Percentiles rank a stretch among this genome's conserved stretches.
Evolutionary conservation across 1,140 invertebrate species (phyloP).

Genomic region (Drosophila jambulina): DNA sequence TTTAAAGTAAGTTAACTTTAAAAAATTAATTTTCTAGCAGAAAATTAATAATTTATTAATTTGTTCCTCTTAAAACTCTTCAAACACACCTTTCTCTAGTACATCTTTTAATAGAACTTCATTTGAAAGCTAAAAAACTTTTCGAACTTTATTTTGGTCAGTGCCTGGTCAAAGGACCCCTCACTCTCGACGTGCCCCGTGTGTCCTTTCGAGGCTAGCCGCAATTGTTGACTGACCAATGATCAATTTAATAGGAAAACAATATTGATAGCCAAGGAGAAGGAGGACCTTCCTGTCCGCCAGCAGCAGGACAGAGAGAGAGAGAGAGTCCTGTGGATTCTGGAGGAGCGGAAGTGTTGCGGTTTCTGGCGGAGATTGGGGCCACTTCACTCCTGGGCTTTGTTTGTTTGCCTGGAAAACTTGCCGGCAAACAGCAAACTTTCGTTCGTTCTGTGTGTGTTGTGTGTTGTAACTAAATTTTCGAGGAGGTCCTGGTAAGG

Average conservation of each 20-base stretch:
- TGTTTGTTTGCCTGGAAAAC: slow-evolving; percentile 65
- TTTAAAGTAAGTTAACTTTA: too few species aligned
- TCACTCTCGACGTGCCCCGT: background rate
- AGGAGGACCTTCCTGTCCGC: background rate
- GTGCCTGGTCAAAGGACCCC: slow-evolving; percentile 32
- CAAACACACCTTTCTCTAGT: too few species aligned
- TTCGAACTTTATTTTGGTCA: background rate
- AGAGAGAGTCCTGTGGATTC: background rate
- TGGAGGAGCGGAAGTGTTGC: slow-evolving; percentile 64
- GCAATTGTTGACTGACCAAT: slow-evolving; percentile 81
- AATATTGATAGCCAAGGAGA: slow-evolving; percentile 77
- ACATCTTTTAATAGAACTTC: background rate
- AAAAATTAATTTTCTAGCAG: too few species aligned
- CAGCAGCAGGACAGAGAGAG: slow-evolving; percentile 29
- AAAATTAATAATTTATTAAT: too few species aligned
- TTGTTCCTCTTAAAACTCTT: too few species aligned
- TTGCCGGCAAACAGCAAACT: slow-evolving; percentile 61
- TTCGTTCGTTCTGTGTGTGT: slow-evolving; percentile 28
- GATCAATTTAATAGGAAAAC: slow-evolving; percentile 85
- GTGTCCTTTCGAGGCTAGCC: slow-evolving; percentile 43
- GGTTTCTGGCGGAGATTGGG: slow-evolving; percentile 38
- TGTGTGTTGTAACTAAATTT: slow-evolving; percentile 81
- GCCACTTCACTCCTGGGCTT: slow-evolving; percentile 11
- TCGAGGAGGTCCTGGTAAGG: slow-evolving; percentile 35
- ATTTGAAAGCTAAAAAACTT: background rate